Evolutionary conservation across 2,797 vertebrate species (phyloP), one percentile per base, ranked within the genome.

Genomic region (Tachyglossus aculeatus): DNA sequence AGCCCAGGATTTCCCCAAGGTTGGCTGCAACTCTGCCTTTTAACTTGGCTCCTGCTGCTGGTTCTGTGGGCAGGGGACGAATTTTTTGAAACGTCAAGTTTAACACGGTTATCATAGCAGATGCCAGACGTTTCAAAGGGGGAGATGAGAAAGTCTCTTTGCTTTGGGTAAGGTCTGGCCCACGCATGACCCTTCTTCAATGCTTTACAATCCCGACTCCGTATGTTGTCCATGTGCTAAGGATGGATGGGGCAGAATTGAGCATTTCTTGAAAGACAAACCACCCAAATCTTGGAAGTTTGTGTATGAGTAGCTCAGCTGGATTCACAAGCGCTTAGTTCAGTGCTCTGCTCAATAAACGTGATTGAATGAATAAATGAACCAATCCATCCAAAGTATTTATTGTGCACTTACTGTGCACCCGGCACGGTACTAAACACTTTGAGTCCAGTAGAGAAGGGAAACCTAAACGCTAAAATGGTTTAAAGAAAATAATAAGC

Each of bases 21-120:
- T n/a, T n/a, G n/a, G n/a, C n/a, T n/a, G n/a, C n/a, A 83, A 52
- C 2, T 56, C 32, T 36, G 22, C 50, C 16, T 14, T 77, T 67
- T 45, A 61, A 68, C 54, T 25, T 48, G 5, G 38, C 41, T 54
- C 22, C 47, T 72, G 52, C 52, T 45, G 62, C 22, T 14, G 71
- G 36, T 69, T 69, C 68, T 56, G 65, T 45, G 75, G 80, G 38
- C 31, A 27, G 73, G 34, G 68, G 6, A 24, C 68, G 52, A 54
- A 83, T 68, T 62, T 62, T 83, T 85, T 81, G 78, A 80, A 85
- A 67, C 79, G 67, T 64, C 80, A 80, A 27, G 77, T 62, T 78
- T 21, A 70, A 38, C 66, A 66, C 56, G 40, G 19, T 68, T 71
- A 80, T 81, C 66, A 51, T 1, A 68, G 48, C 52, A 37, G 87